phyloP scores from a whole-genome alignment of 2,113 vertebrate species.

The Cromileptes altivelis region DNA sequence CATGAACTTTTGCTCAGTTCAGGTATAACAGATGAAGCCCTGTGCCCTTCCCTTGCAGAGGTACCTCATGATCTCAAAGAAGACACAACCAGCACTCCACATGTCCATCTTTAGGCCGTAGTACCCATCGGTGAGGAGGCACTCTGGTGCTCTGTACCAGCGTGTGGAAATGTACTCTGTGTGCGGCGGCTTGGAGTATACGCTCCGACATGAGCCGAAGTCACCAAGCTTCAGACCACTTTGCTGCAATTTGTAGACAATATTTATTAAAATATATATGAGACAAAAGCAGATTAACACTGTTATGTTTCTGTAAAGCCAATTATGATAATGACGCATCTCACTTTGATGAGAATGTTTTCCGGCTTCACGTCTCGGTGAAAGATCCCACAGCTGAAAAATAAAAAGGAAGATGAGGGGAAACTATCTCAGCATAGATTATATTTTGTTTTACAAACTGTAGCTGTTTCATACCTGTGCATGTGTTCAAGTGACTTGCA shows the following conservation, averaged over 20 bases:
- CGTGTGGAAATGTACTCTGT: slow-evolving; percentile 90
- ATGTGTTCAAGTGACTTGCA: slow-evolving; percentile 89
- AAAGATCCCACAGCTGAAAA: slow-evolving; percentile 90
- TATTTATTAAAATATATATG: background rate
- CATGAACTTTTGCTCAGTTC: background rate
- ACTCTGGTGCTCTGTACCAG: slow-evolving; percentile 92
- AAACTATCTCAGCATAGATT: background rate
- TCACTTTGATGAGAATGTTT: slow-evolving; percentile 92
- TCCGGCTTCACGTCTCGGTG: slow-evolving; percentile 93
- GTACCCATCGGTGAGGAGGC: slow-evolving; percentile 90
- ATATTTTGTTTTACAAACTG: background rate
- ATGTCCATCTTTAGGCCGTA: slow-evolving; percentile 88
- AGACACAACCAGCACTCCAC: slow-evolving; percentile 91
- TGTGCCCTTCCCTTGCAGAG: background rate
- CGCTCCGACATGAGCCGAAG: slow-evolving; percentile 90
- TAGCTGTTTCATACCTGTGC: slow-evolving; percentile 84
- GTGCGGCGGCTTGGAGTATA: slow-evolving; percentile 89
- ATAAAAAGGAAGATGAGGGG: background rate
- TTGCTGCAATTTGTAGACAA: slow-evolving; percentile 77
- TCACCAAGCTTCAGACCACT: slow-evolving; percentile 90
- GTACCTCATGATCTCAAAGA: slow-evolving; percentile 91
- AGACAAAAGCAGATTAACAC: background rate
- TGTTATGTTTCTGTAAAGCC: background rate
- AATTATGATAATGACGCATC: slow-evolving; percentile 25
- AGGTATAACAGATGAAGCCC: background rate